Base-by-base conservation (phyloP, 2,797 vertebrate species). In the Typhlichthys eigenmanni region DNA sequence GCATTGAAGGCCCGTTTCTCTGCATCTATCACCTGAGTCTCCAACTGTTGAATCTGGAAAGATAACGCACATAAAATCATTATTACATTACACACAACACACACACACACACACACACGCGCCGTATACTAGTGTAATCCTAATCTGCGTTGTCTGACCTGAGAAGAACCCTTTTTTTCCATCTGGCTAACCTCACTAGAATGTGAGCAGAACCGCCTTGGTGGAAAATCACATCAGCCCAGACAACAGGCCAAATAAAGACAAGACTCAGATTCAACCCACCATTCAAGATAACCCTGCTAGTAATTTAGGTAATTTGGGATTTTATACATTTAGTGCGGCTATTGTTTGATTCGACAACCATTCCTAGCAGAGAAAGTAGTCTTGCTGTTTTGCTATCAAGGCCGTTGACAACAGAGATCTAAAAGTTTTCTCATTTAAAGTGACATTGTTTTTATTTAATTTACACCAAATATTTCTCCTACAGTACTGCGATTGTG, bases 1-100 rank as follows among this genome's bases (percentile, higher is more conserved):
- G 96, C 94, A 54, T 93, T 92, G 83, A 95, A 95, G 58, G 96
- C 95, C 69, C 92, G 93, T 58, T 93, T 94, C 66, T 99, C 96
- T 47, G 97, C 94, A 80, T 98, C 95, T 53, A 94, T 86, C 78
- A 98, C 95, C 89, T 98, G 96, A 3, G 88, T 93, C 89, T 99
- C 97, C 89, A 98, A 82, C 73, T 98, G 96, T 17, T 96, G 95
- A 90, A 99, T 98, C 97, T 99, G 87, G 62, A 61, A 55, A n/a
- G 10, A 65, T 32, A 69, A 61, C 19, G 13, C 52, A 53, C 50
- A 55, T 32, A 54, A 1, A 8, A 52, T 58, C 46, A 13, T 3
- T n/a, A 13, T 17, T 55, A 16, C 24, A 54, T 6, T 10, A 34
- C 19, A 55, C 32, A 56, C 55, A 56, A 58, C 43, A 46, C 43